Evolutionary conservation across 2,888 invertebrate genomes (phyloP).

Genomic region (Drosophila prostipennis): DNA sequence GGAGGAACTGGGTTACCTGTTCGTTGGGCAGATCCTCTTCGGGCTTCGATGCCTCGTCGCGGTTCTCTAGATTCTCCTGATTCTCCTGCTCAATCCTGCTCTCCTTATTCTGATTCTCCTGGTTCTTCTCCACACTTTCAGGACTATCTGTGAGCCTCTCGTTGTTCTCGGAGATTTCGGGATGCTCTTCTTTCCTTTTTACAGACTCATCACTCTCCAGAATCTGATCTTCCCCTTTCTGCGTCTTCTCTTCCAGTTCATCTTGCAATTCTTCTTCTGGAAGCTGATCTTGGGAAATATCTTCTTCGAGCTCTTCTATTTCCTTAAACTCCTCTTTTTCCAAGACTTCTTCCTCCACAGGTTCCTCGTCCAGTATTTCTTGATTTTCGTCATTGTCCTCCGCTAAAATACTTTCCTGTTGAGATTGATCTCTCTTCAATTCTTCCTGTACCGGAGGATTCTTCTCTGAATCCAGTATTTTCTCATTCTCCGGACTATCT

Average conservation of each 20-base stretch:
- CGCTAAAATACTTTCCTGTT: background rate
- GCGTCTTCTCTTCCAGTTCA: background rate
- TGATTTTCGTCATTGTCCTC: too few relatives aligned
- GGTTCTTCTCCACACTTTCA: background rate
- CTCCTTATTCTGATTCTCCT: background rate
- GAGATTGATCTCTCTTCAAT: background rate
- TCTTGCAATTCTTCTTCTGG: background rate
- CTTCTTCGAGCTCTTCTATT: background rate
- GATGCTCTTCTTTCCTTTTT: background rate
- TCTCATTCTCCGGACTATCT: background rate
- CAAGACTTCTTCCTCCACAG: background rate
- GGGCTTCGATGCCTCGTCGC: background rate
- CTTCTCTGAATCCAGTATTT: background rate
- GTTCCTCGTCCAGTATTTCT: background rate
- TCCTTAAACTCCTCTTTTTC: background rate
- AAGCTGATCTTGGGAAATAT: background rate
- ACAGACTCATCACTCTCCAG: background rate
- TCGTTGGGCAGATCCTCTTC: constrained; percentile 59
- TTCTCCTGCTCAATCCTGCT: background rate
- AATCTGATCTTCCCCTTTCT: too few relatives aligned
- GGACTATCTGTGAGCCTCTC: background rate
- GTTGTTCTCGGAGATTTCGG: background rate
- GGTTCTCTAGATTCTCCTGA: background rate
- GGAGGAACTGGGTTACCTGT: constrained; percentile 57
- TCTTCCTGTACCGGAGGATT: background rate